Conservation (phyloP, 2,797 vertebrate species). For the Sylvia borin region DNA sequence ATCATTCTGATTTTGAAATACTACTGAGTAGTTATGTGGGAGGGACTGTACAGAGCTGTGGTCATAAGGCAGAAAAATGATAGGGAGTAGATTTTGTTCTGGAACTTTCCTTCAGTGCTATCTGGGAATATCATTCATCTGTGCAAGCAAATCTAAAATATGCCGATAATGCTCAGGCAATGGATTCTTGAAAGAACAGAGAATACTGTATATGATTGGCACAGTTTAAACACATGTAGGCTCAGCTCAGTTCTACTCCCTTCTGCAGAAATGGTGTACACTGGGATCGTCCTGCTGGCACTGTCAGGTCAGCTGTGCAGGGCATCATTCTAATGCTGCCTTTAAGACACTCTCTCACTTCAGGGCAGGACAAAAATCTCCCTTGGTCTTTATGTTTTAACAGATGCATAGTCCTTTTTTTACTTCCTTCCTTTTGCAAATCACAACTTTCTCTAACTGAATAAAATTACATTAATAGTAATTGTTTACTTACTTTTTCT, state of each 20-base stretch:
- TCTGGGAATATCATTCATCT: neutral
- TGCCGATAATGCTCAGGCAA: neutral
- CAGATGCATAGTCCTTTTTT: neutral
- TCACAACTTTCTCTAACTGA: neutral
- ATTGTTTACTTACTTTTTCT: neutral
- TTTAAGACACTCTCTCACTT: accelerated
- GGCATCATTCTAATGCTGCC: accelerated
- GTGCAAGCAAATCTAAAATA: neutral
- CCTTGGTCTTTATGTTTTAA: neutral
- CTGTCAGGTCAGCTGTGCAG: neutral
- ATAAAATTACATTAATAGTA: neutral
- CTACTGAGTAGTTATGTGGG: constrained; percentile 21
- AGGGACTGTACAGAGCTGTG: neutral
- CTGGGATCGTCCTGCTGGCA: neutral
- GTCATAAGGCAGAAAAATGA: neutral
- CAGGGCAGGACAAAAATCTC: neutral
- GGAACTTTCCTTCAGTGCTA: neutral
- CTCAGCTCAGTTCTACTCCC: neutral
- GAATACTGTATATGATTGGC: neutral
- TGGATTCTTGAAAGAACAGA: neutral
- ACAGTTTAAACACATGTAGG: neutral
- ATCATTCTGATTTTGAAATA: constrained; percentile 41
- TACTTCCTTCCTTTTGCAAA: neutral
- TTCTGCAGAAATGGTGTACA: neutral
- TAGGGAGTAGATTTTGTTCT: neutral